Percentiles rank a stretch among this genome's conserved stretches.
Conservation (phyloP, 2,113 vertebrate genomes). For the Nycticorax nycticorax region DNA sequence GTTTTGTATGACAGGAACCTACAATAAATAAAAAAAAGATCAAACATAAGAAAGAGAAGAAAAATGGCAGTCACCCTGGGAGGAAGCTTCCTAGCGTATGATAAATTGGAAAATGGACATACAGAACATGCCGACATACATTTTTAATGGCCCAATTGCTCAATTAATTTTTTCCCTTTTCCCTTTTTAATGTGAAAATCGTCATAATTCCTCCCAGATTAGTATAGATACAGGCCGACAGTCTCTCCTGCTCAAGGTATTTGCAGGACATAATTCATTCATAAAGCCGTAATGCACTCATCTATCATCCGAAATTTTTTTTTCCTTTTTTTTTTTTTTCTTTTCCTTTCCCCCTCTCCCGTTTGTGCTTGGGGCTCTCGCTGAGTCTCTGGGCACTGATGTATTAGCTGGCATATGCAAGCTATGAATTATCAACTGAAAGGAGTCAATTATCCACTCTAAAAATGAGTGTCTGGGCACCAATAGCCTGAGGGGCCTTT, state of each 20-base stretch:
- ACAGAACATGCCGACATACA: constrained; percentile 78
- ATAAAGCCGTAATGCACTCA: constrained; percentile 91
- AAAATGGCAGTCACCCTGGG: constrained; percentile 54
- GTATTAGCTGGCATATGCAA: constrained; percentile 99
- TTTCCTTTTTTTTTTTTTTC: background rate
- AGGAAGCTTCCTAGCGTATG: constrained; percentile 64
- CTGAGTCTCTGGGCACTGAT: constrained; percentile 86
- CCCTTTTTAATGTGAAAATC: constrained; percentile 86
- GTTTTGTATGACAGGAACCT: constrained; percentile 63
- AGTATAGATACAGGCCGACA: constrained; percentile 89
- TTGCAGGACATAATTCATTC: constrained; percentile 97
- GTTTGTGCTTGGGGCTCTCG: constrained; percentile 78
- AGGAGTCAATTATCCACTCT: constrained; percentile 99
- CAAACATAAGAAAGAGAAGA: constrained; percentile 49
- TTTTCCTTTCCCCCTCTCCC: constrained; percentile 72
- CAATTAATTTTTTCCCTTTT: constrained; percentile 87
- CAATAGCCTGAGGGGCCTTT: constrained; percentile 90
- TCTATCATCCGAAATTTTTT: constrained; percentile 86
- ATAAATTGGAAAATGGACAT: constrained; percentile 84
- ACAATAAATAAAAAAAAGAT: constrained; percentile 65
- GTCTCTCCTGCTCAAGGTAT: constrained; percentile 93
- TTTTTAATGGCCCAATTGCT: constrained; percentile 88
- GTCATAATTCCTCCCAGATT: constrained; percentile 95
- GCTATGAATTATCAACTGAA: constrained; percentile 99
- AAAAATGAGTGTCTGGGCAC: constrained; percentile 92